Base-by-base conservation (phyloP, 2,797 vertebrate genomes). In the Micromesistius poutassou region DNA sequence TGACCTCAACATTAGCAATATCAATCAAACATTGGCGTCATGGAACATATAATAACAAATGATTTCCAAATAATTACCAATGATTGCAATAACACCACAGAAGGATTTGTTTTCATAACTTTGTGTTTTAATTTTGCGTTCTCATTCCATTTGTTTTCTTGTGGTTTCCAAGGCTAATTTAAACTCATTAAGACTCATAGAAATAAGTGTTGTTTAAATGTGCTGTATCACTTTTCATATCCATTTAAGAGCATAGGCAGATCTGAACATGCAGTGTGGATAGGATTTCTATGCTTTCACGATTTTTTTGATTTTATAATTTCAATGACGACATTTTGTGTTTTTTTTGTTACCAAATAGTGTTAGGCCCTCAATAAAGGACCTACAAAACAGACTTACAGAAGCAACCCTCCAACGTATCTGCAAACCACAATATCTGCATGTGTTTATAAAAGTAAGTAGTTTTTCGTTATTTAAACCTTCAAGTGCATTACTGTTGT, bases 381-480 rank as follows among this genome's bases (percentile, higher is more conserved):
- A 16, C 12, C 12, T 25, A 25, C 55, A 25, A 50, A 19, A 25
- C 55, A n/a, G 55, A 62, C 22, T 1, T n/a, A 62, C 55, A n/a
- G 22, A 25, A 62, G 55, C 6, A 19, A 8, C 55, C 55, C 6
- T 16, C 28, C 12, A 71, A 5, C 14, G 30, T 14, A 30, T 30
- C 68, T 62, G 19, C 16, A 30, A 31, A 5, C 25, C 66, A 70
- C 2, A 12, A 71, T 22, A 10, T 30, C 31, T 30, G 13, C 71
- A 6, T 30, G 14, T 72, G 71, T 5, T 2, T 14, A 31, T 3
- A 14, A 30, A 30, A 33, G 8, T 14, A 4, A 33, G 30, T 22
- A 13, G 74, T 75, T 33, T 30, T 90, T 84, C 77, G 90, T 91
- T 90, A 88, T 90, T 90, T 83, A 90, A 79, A 28, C 81, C 76